Conservation (phyloP, 2,888 invertebrate species). For the Caenorhabditis imperialis region DNA sequence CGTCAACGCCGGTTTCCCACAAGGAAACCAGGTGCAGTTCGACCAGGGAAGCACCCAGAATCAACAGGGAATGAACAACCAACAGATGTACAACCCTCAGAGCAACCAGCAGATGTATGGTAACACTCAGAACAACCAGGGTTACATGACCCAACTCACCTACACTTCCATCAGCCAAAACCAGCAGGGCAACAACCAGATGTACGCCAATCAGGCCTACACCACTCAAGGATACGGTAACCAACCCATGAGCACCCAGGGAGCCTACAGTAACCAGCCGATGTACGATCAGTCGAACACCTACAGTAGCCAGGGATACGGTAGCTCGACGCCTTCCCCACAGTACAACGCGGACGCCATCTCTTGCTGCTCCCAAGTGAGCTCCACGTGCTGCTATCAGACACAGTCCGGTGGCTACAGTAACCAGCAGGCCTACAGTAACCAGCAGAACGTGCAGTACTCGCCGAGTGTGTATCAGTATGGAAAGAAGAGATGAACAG, state of each 20-base stretch:
- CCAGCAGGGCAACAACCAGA: conserved; percentile 6
- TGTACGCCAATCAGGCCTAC: neutral
- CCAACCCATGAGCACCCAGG: neutral
- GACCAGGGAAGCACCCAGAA: conserved; percentile 3
- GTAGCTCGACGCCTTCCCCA: conserved; percentile 24
- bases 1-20: conserved; percentile 52
- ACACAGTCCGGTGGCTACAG: too few species aligned
- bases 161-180: neutral
- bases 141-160: neutral
- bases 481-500: conserved; percentile 33
- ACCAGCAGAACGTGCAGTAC: conserved; percentile 22
- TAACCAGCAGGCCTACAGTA: conserved; percentile 24
- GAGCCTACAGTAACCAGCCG: conserved; percentile 12
- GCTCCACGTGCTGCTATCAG: conserved; percentile 61
- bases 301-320: conserved; percentile 3
- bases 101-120: neutral
- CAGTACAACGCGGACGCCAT: conserved; percentile 34
- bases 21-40: conserved; percentile 9
- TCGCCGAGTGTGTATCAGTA: conserved; percentile 49
- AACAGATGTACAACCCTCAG: neutral
- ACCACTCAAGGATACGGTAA: neutral
- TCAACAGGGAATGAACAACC: neutral
- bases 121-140: neutral
- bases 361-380: conserved; percentile 57
- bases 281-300: conserved; percentile 6